A percentile compares a stretch with the other conserved stretches of the same genome.
Evolutionary conservation across 2,797 vertebrate species (phyloP).

Genomic region (Carduelis carduelis): DNA sequence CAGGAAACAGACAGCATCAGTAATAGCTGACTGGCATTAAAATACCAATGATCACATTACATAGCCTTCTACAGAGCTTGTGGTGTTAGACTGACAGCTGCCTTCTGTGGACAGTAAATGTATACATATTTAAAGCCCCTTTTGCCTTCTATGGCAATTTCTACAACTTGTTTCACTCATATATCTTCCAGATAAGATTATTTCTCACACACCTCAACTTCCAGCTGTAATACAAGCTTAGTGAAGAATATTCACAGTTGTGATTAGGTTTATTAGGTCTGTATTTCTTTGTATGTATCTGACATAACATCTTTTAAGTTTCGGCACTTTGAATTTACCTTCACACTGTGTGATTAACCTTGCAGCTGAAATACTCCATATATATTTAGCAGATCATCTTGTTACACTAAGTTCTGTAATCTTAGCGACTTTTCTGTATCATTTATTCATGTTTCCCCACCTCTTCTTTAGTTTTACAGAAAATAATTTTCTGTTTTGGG

Average conservation of each 20-base stretch:
- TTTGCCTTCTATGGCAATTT: not conserved
- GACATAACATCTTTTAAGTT: not conserved
- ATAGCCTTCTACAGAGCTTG: not conserved
- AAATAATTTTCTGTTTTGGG: not conserved
- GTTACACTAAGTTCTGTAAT: not conserved
- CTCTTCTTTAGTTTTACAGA: not conserved
- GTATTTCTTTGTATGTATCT: not conserved
- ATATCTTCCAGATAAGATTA: rapidly evolving
- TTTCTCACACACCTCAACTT: not conserved
- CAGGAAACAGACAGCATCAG: not conserved
- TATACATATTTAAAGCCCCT: not conserved
- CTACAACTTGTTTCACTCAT: not conserved
- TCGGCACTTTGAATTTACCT: not conserved
- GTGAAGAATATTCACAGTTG: not conserved
- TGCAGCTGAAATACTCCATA: not conserved
- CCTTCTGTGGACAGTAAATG: not conserved
- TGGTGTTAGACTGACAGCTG: not conserved
- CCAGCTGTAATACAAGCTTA: not conserved
- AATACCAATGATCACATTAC: not conserved
- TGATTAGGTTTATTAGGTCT: not conserved
- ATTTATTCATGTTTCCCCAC: not conserved
- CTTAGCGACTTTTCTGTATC: rapidly evolving
- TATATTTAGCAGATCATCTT: not conserved
- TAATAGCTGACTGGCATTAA: not conserved
- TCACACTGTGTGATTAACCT: not conserved